Evolutionary conservation across 2,113 vertebrate species (phyloP), one percentile per base, ranked within the genome.

Genomic region (Peromyscus leucopus): DNA sequence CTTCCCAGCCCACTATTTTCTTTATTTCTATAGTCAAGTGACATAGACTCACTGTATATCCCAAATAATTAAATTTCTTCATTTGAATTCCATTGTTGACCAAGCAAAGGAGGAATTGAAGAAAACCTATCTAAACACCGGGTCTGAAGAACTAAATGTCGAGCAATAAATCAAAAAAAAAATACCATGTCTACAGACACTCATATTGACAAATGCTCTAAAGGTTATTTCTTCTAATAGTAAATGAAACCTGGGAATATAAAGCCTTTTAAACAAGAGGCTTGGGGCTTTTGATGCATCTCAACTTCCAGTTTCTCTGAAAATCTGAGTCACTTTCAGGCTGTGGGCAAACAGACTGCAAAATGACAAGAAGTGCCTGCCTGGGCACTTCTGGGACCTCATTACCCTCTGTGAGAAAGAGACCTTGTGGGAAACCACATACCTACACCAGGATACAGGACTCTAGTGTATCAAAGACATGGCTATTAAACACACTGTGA

Each of bases 321-420:
- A 93, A 96, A 85, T 79, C 63, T 78, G 91, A 91, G 79, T 71
- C 51, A 48, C 95, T 94, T 82, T 28, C 75, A 71, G 22, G 61
- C 59, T 80, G 24, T 87, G n/a, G 72, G 24, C 39, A 76, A 96
- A 96, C 11, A n/a, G 15, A 95, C 17, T 76, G 57, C 51, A 91
- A 93, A 96, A 96, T 0, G 93, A 74, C 94, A 87, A 26, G 93
- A 93, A 72, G 46, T 80, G 67, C 59, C 92, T 85, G 80, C 11
- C 36, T 92, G 76, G 96, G 83, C 65, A 91, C 86, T 95, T 94
- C 67, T 87, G 79, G 85, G 96, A 88, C 19, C 61, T 96, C 74
- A 93, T 91, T 59, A 83, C 19, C n/a, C 61, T 95, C 61, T 72
- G 39, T 57, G 72, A 89, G 89, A 96, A 94, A 94, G 24, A 90